Base-by-base conservation (phyloP, 2,888 invertebrate genomes). In the Sminthurides aquaticus region DNA sequence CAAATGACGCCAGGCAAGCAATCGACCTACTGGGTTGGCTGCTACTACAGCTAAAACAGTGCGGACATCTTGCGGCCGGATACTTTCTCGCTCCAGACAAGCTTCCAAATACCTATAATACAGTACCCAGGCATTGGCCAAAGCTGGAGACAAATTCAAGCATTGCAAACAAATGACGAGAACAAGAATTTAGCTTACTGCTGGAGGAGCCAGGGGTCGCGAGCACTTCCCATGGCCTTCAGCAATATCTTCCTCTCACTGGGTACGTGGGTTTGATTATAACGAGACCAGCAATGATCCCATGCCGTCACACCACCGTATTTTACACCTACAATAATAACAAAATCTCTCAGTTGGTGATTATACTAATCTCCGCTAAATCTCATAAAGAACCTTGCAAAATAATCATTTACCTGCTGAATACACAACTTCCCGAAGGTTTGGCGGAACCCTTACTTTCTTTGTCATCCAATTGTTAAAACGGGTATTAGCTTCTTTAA, bases 151-250 rank as follows among this genome's bases (percentile, higher is more conserved):
- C n/a, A n/a, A n/a, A n/a, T n/a, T n/a, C n/a, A n/a, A n/a, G n/a
- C n/a, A n/a, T n/a, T n/a, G n/a, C n/a, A n/a, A n/a, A n/a, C n/a
- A n/a, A n/a, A n/a, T n/a, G n/a, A n/a, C n/a, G n/a, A n/a, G n/a
- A n/a, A n/a, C n/a, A n/a, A 20, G 22, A 18, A 52, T 52, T 52
- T 52, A 52, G 22, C 68, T 75, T 77, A 89, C 84, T 88, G 85
- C 77, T 88, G 87, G 49, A 91, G 82, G 26, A 91, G 81, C 91
- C 91, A 91, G 29, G 89, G 87, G 77, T 90, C 87, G 0, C 82
- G 80, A 0, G 89, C 83, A 43, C 87, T 84, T 0, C 88, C 86
- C 66, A 92, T 78, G 0, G 90, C 87, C 71, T 85, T 82, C 43
- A 90, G 80, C 69, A 91, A 80, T 49, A 88, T 81, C 66, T 85